Evolutionary conservation across 2,797 vertebrate genomes (phyloP), one percentile per base, ranked within the genome.

Genomic region (Sebastes vulpes): DNA sequence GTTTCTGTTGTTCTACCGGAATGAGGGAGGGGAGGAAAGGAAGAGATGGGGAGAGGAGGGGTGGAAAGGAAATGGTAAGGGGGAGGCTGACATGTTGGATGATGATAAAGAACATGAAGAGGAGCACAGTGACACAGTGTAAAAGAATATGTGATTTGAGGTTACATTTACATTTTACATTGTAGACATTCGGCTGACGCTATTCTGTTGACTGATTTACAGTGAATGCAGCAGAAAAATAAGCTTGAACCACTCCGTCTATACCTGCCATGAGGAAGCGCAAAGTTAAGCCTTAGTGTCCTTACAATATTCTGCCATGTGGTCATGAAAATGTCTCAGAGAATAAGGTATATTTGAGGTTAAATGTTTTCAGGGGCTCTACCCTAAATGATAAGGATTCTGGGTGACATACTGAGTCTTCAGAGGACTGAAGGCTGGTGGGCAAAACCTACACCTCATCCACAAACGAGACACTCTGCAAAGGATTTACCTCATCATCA

Each of bases 1-100:
- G 63, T 87, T 81, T 85, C 60, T 88, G 87, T 86, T 90, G 83
- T 91, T 90, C 28, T 79, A 72, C 61, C 72, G 81, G 72, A 84
- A 67, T 18, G 72, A 73, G 59, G 46, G 75, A 48, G 57, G 57
- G 48, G 38, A 64, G 48, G 9, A 20, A 50, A 25, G 16, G 29
- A 25, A 16, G 16, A 31, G 60, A 31, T 3, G 29, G 52, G 38
- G 35, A 46, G 26, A 11, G 28, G 1, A 16, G 53, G 18, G 14
- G 67, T 46, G 69, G 50, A 42, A 32, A 60, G 29, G 54, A 72
- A 71, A 57, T 16, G 23, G 48, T 42, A 68, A 60, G 64, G 66
- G 23, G 23, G 23, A 42, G 42, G 46, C 53, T 89, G 88, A 88
- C 83, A 85, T 77, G 75, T 65, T 57, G 59, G 84, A 52, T 65